Conservation (phyloP, 2,797 vertebrate species). For the Pseudomugil tenellus region DNA sequence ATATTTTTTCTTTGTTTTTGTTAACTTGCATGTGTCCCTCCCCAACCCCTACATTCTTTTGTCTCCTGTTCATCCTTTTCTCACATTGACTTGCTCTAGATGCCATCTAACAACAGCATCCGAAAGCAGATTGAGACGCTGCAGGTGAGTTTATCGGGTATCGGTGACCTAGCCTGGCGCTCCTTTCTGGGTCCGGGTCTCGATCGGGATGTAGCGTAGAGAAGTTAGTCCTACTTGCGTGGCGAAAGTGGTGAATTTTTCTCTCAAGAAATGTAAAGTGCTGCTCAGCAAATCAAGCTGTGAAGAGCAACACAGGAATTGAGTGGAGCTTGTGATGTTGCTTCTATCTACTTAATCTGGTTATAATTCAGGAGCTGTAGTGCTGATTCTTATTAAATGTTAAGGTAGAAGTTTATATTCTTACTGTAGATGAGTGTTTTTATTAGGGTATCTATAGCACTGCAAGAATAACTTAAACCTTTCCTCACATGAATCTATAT, state of each 20-base stretch:
- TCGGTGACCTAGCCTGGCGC: constrained; percentile 48
- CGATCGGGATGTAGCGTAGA: constrained; percentile 23
- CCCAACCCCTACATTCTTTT: constrained; percentile 70
- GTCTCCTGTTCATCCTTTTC: constrained; percentile 72
- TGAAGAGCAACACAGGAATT: constrained; percentile 3
- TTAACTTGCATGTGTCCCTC: constrained; percentile 95
- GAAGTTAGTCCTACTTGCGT: neutral
- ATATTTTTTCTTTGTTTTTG: constrained; percentile 80
- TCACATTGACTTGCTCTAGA: constrained; percentile 93
- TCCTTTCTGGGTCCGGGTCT: constrained; percentile 19
- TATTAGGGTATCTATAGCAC: neutral
- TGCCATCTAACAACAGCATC: constrained; percentile 99
- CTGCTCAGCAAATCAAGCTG: neutral
- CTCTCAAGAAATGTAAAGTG: constrained; percentile 17
- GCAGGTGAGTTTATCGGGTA: constrained; percentile 91
- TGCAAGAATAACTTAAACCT: neutral
- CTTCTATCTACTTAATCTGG: constrained; percentile 18
- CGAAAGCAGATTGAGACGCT: constrained; percentile 99
- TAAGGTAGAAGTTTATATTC: neutral
- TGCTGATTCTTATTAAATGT: constrained; percentile 17
- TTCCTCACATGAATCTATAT: neutral
- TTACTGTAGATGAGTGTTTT: neutral
- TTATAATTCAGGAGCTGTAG: constrained; percentile 29
- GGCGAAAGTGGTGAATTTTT: constrained; percentile 5
- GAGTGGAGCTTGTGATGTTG: constrained; percentile 23